Percentiles rank a stretch among this genome's conserved stretches.
Evolutionary conservation across 2,113 vertebrate species (phyloP).

Genomic region (Vicugna pacos): DNA sequence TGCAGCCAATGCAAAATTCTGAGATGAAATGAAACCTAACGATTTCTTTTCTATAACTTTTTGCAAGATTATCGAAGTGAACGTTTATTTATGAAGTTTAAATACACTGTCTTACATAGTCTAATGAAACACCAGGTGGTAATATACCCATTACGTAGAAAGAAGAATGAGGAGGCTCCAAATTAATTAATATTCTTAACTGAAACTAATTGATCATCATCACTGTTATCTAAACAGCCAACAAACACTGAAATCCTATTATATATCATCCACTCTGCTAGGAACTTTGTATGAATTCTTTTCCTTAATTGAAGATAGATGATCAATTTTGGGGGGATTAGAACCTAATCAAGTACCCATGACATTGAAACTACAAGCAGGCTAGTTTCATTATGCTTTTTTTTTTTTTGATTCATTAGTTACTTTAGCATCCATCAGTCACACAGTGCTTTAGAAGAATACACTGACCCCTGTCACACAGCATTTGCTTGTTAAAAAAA

Average conservation of each 20-base stretch:
- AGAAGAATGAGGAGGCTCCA: not conserved
- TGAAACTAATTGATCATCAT: slow-evolving; percentile 41
- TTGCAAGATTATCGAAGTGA: not conserved
- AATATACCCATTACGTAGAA: not conserved
- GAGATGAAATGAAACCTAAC: not conserved
- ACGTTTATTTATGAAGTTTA: slow-evolving; percentile 63
- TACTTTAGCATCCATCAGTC: not conserved
- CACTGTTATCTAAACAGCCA: slow-evolving; percentile 8
- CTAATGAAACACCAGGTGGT: not conserved
- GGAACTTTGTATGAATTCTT: not conserved
- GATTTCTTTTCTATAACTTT: slow-evolving; percentile 7
- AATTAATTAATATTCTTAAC: slow-evolving; percentile 25
- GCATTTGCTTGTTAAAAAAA: not conserved
- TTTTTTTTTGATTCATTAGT: not conserved
- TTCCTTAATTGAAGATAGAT: slow-evolving; percentile 21
- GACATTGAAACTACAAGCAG: not conserved
- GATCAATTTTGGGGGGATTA: slow-evolving; percentile 29
- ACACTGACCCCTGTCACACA: not conserved
- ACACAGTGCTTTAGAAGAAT: not conserved
- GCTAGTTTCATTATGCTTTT: not conserved
- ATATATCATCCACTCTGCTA: not conserved
- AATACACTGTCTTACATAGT: not conserved
- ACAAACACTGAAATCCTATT: slow-evolving; percentile 45
- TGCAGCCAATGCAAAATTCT: slow-evolving; percentile 2
- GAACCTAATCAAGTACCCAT: not conserved